A percentile compares a stretch with the other conserved stretches of the same genome.
Evolutionary conservation across 37 sponge, comb jelly and placozoan species (phyloP).

Genomic region (Dysidea cf. avara): DNA sequence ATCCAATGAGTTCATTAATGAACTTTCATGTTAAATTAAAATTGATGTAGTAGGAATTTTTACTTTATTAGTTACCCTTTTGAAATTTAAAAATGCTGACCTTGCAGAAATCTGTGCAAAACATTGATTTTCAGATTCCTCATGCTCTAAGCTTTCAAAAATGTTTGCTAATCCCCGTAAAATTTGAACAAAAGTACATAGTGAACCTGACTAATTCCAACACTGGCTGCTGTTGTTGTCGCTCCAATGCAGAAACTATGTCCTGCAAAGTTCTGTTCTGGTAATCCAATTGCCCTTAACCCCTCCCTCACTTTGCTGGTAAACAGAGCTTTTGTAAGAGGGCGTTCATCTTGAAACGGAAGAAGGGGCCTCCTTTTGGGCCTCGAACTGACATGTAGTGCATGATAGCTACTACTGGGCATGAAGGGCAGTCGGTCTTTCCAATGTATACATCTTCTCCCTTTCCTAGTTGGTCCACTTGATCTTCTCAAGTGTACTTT

Average conservation of each 20-base stretch:
- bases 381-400: constrained; percentile 19
- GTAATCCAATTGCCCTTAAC: not conserved
- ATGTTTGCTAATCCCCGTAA: no score
- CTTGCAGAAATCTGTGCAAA: no score
- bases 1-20: no score
- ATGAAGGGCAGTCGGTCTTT: constrained; percentile 11
- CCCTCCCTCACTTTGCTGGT: not conserved
- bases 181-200: no score
- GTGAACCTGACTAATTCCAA: no score
- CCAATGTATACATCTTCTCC: constrained; percentile 29
- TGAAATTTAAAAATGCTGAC: no score
- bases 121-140: no score
- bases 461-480: constrained; percentile 33
- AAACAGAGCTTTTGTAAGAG: not conserved
- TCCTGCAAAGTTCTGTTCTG: constrained; percentile 9
- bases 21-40: no score
- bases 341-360: not conserved
- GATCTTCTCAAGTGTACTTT: constrained; percentile 19
- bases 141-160: no score
- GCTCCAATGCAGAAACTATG: constrained; percentile 44
- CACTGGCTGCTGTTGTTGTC: constrained; percentile 19
- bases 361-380: constrained; percentile 3
- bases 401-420: constrained; percentile 29
- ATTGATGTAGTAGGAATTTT: no score
- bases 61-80: no score